phyloP scores from a whole-genome alignment of 35 echinoderm and acorn worm species.

The Amphiura filiformis region DNA sequence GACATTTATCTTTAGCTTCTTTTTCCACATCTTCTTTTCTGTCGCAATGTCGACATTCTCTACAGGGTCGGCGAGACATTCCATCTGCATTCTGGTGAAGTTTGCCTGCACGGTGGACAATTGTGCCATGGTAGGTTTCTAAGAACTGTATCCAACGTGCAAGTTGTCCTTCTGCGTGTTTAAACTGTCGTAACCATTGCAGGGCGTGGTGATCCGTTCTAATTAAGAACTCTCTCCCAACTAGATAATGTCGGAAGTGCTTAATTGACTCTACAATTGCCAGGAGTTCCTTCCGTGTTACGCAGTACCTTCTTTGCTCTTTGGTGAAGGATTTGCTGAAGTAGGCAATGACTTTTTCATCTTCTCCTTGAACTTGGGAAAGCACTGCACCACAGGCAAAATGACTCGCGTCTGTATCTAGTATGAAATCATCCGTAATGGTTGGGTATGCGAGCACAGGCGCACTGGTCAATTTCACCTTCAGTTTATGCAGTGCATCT shows the following conservation, averaged over 20 bases:
- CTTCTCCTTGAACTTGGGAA: conserved; percentile 33
- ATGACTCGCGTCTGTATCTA: conserved; percentile 52
- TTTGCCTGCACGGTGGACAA: too few relatives aligned
- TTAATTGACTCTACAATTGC: conserved; percentile 31
- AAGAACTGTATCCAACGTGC: too few relatives aligned
- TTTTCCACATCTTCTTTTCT: too few relatives aligned
- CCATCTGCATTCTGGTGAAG: too few relatives aligned
- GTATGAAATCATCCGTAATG: conserved; percentile 5
- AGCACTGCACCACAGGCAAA: conserved; percentile 42
- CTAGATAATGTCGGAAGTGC: conserved; percentile 48
- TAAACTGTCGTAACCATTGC: conserved; percentile 46
- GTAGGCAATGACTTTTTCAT: conserved; percentile 43
- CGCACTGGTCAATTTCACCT: neutral
- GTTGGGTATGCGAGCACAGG: conserved; percentile 30
- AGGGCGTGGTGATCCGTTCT: conserved; percentile 52
- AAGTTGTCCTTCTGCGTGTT: too few relatives aligned
- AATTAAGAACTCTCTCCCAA: conserved; percentile 25
- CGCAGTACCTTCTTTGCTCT: conserved; percentile 49
- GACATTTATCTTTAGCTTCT: too few relatives aligned
- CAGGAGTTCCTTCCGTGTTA: conserved; percentile 36
- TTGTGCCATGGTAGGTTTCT: too few relatives aligned
- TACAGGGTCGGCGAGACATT: too few relatives aligned
- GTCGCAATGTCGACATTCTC: too few relatives aligned
- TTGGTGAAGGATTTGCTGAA: conserved; percentile 20
- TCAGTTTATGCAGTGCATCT: too few relatives aligned